Evolutionary conservation across 2,113 vertebrate species (phyloP).

Genomic region (Steatornis caripensis): DNA sequence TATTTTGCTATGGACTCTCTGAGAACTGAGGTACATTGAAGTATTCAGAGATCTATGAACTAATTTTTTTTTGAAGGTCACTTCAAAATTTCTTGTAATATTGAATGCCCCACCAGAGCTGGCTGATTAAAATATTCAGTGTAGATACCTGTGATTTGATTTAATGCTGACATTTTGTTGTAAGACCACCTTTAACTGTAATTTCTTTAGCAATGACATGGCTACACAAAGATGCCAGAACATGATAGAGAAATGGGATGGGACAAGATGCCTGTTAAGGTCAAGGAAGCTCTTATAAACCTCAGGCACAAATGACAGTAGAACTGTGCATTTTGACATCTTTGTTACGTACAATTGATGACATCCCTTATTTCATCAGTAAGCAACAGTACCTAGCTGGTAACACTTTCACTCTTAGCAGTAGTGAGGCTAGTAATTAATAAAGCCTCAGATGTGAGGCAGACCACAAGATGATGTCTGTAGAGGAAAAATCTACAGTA

Average conservation of each 20-base stretch:
- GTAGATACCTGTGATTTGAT: neutral
- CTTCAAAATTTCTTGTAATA: neutral
- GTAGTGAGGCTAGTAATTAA: neutral
- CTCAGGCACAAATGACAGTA: neutral
- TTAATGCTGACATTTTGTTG: neutral
- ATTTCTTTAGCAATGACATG: neutral
- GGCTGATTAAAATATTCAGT: neutral
- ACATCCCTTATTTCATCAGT: neutral
- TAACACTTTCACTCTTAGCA: neutral
- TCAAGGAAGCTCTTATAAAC: neutral
- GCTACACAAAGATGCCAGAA: neutral
- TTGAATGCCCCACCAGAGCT: neutral
- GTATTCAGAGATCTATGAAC: neutral
- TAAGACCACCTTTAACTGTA: neutral
- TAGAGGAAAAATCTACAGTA: neutral
- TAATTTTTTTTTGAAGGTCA: neutral
- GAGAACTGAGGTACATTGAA: neutral
- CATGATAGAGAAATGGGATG: neutral
- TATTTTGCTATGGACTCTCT: neutral
- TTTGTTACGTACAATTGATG: neutral
- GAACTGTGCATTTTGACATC: neutral
- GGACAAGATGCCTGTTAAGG: neutral
- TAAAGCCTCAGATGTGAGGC: neutral
- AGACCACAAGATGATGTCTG: neutral
- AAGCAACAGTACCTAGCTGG: neutral